These are phyloP conservation scores for Arenaria interpres DNA, from an alignment of 2,113 vertebrate genomes.

Conservation along the genomic window DNA sequence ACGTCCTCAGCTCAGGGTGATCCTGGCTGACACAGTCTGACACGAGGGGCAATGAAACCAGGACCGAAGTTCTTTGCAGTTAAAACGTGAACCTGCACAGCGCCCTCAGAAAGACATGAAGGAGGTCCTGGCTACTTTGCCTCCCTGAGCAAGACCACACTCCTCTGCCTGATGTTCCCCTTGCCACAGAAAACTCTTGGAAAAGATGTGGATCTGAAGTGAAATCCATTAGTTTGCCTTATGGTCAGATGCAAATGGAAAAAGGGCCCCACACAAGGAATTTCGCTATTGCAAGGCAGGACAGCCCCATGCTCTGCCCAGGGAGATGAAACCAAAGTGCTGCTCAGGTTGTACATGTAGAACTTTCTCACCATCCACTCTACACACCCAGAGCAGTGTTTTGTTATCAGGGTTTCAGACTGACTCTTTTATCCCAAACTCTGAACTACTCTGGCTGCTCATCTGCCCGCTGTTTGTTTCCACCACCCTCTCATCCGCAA, in stretches of 20 bases:
- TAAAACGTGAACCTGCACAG: background rate
- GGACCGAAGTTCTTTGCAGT: background rate
- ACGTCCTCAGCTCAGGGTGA: background rate
- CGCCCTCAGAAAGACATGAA: background rate
- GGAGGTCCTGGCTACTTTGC: background rate
- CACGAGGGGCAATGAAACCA: fast-evolving
- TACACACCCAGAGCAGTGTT: background rate
- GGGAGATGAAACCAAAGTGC: background rate
- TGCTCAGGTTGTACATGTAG: fast-evolving
- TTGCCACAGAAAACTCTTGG: background rate
- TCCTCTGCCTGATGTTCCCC: background rate
- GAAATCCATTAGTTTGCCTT: background rate
- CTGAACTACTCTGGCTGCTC: background rate
- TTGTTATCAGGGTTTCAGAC: background rate
- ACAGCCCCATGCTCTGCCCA: background rate
- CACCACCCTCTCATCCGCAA: background rate
- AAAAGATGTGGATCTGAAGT: background rate
- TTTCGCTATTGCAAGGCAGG: background rate
- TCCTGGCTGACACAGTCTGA: background rate
- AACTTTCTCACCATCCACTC: background rate
- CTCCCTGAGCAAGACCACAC: fast-evolving
- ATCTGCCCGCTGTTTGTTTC: background rate
- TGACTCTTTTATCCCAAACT: background rate
- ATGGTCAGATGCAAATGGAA: background rate
- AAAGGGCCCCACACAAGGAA: background rate